Base-by-base conservation (phyloP, 2,113 vertebrate species). In the Poecilia latipinna region DNA sequence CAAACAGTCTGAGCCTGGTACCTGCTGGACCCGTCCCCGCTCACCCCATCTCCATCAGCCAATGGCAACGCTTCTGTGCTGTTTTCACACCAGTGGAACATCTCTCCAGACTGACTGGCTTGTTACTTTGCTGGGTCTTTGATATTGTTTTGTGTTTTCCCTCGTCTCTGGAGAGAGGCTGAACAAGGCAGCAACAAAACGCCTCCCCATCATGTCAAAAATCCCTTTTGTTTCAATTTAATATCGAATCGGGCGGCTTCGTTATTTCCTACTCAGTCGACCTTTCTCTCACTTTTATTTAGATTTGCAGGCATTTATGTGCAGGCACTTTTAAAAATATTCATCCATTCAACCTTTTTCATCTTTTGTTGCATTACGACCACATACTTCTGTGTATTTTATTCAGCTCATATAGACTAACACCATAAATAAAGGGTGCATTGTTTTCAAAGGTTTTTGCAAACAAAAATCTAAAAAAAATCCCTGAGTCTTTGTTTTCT, bases 121-220 rank as follows among this genome's bases (percentile, higher is more conserved):
- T 83, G 66, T 88, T 88, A 70, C 72, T 85, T 80, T 86, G 84
- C 82, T 83, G 77, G 44, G 87, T 82, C 76, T 84, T 74, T 82
- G 37, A 77, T 83, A 75, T 87, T 76, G 78, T 87, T 82, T 78
- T 88, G 73, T 74, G 66, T 4, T 1, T 3, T 29, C 39, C 64
- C 37, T 15, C 48, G 3, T 2, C 1, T 48, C 48, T 32, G 4
- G 4, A 64, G 60, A 79, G 78, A 82, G 69, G 64, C 48, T 77
- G 77, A 90, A 84, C 83, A 86, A 88, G 85, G 88, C 72, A 65
- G 81, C 76, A n/a, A 13, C 19, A 65, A 62, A 75, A 73, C 13
- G n/a, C 77, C 33, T 68, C 28, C n/a, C 33, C 4, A 4, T 51
- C 8, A 39, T 42, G 15, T 42, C 17, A 64, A 48, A 32, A 65